Base-by-base conservation (phyloP, 2,797 vertebrate genomes). In the Passerculus sandwichensis region DNA sequence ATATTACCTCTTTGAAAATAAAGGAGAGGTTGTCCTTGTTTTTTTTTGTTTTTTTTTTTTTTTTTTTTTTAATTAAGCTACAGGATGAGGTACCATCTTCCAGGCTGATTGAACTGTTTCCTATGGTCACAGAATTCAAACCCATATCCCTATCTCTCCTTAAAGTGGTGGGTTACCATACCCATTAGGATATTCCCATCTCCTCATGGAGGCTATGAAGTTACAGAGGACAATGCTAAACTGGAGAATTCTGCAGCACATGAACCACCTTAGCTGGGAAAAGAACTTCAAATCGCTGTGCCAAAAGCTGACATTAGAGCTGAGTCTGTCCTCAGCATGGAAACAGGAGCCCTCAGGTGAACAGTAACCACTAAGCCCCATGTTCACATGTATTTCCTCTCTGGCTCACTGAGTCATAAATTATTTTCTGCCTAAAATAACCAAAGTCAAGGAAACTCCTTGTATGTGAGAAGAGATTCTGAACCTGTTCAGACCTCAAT, bases 341-440 rank as follows among this genome's bases (percentile, higher is more conserved):
- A 57, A 75, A 64, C 21, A 19, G 57, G n/a, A 92, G 30, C 21
- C 48, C 42, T 71, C 78, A 45, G 32, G 38, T 74, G 61, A 85
- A 82, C 48, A 57, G 45, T 60, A 93, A 44, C 75, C 67, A 64
- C 88, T 64, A 82, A 85, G 44, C 32, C 23, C 65, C 34, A 65
- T 12, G 26, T 50, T 80, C 78, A 47, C 29, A 17, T 0, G 1
- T 51, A 82, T 64, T 64, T 89, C 67, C 69, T 77, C 64, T 76
- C 72, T 56, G 32, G 36, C 23, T 81, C 74, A 62, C 51, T 83
- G 69, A 93, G 48, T 92, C 89, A 79, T 16, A 36, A 71, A 76
- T 64, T 87, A 53, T 79, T 91, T 91, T 87, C 78, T 89, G 34
- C 72, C 64, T 64, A 93, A 80, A 92, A 79, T 73, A 94, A 70